Conservation (phyloP, 2,113 vertebrate species). For the Passer montanus region DNA sequence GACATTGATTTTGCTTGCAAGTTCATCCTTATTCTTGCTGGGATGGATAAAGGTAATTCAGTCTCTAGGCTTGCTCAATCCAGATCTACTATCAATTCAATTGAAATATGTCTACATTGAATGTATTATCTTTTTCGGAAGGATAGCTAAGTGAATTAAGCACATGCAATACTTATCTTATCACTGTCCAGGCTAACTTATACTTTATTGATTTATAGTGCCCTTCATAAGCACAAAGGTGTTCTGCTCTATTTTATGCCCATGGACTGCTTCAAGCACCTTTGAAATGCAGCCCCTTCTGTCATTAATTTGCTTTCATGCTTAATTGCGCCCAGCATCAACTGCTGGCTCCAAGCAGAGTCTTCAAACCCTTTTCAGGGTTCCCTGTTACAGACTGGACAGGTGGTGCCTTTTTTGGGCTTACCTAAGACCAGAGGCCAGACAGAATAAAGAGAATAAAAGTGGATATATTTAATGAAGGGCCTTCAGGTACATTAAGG, state of each 20-base stretch:
- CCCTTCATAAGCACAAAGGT: slow-evolving; percentile 58
- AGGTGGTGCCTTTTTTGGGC: not conserved
- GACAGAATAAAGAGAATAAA: not conserved
- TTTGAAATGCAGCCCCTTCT: not conserved
- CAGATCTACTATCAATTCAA: slow-evolving; percentile 74
- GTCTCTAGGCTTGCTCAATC: slow-evolving; percentile 62
- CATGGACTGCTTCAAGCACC: not conserved
- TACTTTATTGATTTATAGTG: slow-evolving; percentile 64
- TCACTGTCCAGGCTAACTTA: slow-evolving; percentile 64
- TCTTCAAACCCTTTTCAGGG: not conserved
- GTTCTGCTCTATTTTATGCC: slow-evolving; percentile 35
- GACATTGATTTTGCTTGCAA: slow-evolving; percentile 69
- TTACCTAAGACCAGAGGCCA: not conserved
- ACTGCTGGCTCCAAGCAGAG: not conserved
- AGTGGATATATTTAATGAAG: not conserved
- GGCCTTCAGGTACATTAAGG: not conserved
- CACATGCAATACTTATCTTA: slow-evolving; percentile 70
- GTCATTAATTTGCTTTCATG: slow-evolving; percentile 20
- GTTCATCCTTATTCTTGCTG: slow-evolving; percentile 66
- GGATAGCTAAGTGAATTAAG: slow-evolving; percentile 68
- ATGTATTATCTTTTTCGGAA: slow-evolving; percentile 70
- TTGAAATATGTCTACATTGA: slow-evolving; percentile 73
- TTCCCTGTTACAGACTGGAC: not conserved
- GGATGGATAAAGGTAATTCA: slow-evolving; percentile 71
- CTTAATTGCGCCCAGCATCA: not conserved